Base-by-base conservation (phyloP, 2,113 vertebrate genomes). In the Tachuris rubrigastra region DNA sequence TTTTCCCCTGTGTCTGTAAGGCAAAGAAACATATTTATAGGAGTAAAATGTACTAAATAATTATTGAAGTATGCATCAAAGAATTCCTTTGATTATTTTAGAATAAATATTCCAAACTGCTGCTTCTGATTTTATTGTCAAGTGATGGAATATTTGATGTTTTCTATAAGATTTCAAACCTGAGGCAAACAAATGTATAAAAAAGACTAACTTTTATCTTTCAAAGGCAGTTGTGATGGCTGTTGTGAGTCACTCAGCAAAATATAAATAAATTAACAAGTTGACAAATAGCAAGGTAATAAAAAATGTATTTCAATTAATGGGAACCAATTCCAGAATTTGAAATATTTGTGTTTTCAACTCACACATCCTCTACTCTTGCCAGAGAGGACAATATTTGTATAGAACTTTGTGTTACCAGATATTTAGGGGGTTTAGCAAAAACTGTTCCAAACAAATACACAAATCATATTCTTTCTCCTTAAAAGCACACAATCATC, bases 11-110 rank as follows among this genome's bases (percentile, higher is more conserved):
- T 20, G 39, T 96, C 81, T 76, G 78, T 77, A 87, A 83, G 78
- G 89, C 85, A 94, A 79, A 95, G 77, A 85, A 89, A 84, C 49
- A 39, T 89, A 92, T 86, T 95, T 94, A 95, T 89, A 74, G 25
- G 53, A 69, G 31, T 87, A 89, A 95, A 96, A 93, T 69, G 46
- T 72, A 30, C 58, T 93, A 87, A 92, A 87, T 95, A 93, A 94
- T 97, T 93, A 94, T 88, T 93, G 94, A 90, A 75, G 75, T 76
- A 55, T 85, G 90, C 92, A 93, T 95, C 95, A 97, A 96, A 93
- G 77, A 65, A 76, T 39, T 77, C 75, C 85, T 95, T 84, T 94
- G 84, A 77, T 95, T 95, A 68, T 93, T 95, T 89, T 58, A 91
- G 80, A 96, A 90, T 91, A 84, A 87, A 94, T 92, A 91, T 94